Evolutionary conservation across 30 jellyfish, hydroid and myxozoan genomes (phyloP).

Genomic region (Aurelia coerulea): DNA sequence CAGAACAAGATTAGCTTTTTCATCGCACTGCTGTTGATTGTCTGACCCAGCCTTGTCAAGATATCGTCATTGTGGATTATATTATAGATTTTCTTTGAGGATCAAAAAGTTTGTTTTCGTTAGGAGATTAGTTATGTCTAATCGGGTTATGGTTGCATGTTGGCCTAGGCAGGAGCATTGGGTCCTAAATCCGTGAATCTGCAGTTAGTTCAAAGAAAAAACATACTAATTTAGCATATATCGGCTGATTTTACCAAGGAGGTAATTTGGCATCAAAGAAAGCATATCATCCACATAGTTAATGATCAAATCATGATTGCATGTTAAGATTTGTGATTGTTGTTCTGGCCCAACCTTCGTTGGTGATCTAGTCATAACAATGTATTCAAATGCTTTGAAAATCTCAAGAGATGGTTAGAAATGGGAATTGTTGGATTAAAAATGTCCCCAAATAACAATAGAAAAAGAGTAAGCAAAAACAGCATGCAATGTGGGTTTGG

Average conservation of each 20-base stretch:
- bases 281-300: not conserved
- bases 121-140: slow-evolving; percentile 16
- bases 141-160: slow-evolving; percentile 14
- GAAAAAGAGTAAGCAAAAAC: slow-evolving; percentile 12
- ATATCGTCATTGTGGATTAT: not conserved
- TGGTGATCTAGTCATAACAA: slow-evolving; percentile 32
- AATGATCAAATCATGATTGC: not conserved
- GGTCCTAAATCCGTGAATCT: not conserved
- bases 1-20: no score
- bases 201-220: not conserved
- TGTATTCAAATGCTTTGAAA: slow-evolving; percentile 23
- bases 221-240: not conserved
- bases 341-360: slow-evolving; percentile 46
- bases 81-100: not conserved
- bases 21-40: no score
- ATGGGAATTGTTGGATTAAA: slow-evolving; percentile 46
- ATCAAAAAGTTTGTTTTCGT: slow-evolving; percentile 9
- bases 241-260: not conserved
- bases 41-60: slow-evolving; percentile 1
- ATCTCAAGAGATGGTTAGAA: slow-evolving; percentile 35
- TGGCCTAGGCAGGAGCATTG: slow-evolving; percentile 1
- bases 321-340: not conserved
- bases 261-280: not conserved
- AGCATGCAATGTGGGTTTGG: slow-evolving; percentile 38
- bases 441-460: slow-evolving; percentile 34